These are phyloP conservation scores for Hyperoplus lanceolatus DNA, from an alignment of 2,797 vertebrate species.

Conservation along the genomic window DNA sequence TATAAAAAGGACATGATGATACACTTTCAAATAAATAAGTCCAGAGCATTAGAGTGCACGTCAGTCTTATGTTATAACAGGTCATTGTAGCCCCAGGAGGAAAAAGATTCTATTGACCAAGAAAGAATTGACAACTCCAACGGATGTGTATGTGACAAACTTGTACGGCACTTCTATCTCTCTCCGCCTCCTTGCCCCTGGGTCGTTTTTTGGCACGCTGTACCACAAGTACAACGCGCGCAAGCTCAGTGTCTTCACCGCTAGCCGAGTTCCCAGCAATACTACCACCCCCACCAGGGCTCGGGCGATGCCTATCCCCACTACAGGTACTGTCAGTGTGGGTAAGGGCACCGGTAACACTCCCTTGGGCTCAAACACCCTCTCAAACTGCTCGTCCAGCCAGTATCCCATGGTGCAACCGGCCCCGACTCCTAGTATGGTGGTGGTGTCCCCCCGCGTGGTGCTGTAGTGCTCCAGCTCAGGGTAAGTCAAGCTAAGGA, in stretches of 20 bases:
- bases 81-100: constrained; percentile 88
- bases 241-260: constrained; percentile 84
- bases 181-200: constrained; percentile 83
- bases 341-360: constrained; percentile 77
- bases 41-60: background rate
- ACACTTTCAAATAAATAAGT: constrained; percentile 45
- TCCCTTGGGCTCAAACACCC: constrained; percentile 75
- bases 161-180: constrained; percentile 96
- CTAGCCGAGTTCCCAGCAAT: constrained; percentile 87
- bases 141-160: constrained; percentile 89
- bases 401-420: constrained; percentile 92
- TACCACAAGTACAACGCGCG: constrained; percentile 84
- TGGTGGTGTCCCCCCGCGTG: constrained; percentile 94
- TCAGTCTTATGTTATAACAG: background rate
- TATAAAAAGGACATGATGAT: background rate
- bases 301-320: constrained; percentile 68
- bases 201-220: constrained; percentile 77
- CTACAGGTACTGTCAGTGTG: constrained; percentile 30
- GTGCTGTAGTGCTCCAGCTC: constrained; percentile 92
- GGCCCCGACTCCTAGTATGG: constrained; percentile 87
- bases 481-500: constrained; percentile 93
- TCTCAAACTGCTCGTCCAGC: constrained; percentile 84
- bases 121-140: constrained; percentile 89
- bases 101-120: constrained; percentile 87
- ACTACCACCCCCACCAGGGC: constrained; percentile 83